Base-by-base conservation (phyloP, 2,888 invertebrate species). In the Chelonus formosanus region DNA sequence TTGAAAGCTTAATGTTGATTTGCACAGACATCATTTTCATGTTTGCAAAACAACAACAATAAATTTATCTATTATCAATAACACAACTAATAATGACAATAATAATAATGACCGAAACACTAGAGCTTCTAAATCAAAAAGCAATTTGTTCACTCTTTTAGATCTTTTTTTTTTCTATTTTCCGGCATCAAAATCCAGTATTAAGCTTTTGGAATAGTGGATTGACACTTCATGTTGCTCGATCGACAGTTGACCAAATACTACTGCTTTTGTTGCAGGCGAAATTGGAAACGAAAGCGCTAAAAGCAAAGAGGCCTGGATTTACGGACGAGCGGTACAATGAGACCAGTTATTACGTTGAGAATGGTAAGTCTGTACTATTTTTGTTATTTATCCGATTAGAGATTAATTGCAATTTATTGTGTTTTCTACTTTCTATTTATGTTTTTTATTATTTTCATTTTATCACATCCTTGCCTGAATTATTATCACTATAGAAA, bases 331-430 rank as follows among this genome's bases (percentile, higher is more conserved):
- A 95, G 84, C 89, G 95, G 76, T 95, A 95, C 88, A 94, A 95
- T 86, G 96, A 96, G 86, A 96, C 96, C 31, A 95, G 95, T 64
- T 97, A 96, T 86, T 96, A 95, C 86, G 93, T 95, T 79, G 96
- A 97, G 88, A 96, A 96, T 88, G 95, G 96, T 95, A 85, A 90
- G 90, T 86, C 67, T 71, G 50, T 53, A 57, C 45, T 56, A 31
- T 43, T 63, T 63, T 65, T 52, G n/a, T 57, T 48, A 59, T 57
- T 48, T 44, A 7, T 8, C 0, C 6, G 44, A 8, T 44, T 44
- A 6, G 6, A 40, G 6, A 40, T 48, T 48, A 48, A n/a, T 48
- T 48, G 5, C 31, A 20, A 48, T 48, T 20, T 20, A 20, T 20
- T 20, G 20, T 20, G 20, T 20, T 20, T 20, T 20, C 20, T 20